These are phyloP conservation scores for Meleagris gallopavo DNA, from an alignment of 2,113 vertebrate genomes.

Conservation along the genomic window DNA sequence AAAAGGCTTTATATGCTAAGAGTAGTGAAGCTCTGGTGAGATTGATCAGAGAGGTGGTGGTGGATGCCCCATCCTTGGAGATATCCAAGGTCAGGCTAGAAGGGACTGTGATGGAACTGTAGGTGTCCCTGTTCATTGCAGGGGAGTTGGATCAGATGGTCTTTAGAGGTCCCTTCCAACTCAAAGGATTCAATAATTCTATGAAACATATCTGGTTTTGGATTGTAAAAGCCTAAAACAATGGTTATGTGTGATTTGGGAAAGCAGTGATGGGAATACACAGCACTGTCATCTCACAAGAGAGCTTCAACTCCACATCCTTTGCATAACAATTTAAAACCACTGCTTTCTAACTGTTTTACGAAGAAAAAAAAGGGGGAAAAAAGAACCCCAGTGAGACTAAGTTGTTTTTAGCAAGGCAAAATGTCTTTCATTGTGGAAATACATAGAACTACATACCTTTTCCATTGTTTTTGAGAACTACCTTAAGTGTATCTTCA, in stretches of 20 bases:
- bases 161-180: no score
- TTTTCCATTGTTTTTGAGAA: not conserved
- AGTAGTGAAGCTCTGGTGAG: no score
- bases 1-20: no score
- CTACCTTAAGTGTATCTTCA: not conserved
- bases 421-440: not conserved
- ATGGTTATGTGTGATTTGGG: not conserved
- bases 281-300: not conserved
- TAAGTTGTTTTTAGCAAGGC: not conserved
- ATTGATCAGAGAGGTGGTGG: no score
- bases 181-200: no score
- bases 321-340: not conserved
- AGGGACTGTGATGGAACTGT: no score
- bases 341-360: not conserved
- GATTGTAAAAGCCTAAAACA: not conserved
- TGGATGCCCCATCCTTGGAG: no score
- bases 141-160: no score
- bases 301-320: not conserved
- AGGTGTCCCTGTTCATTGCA: no score
- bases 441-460: not conserved
- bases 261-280: not conserved
- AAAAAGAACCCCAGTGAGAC: not conserved
- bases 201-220: not conserved
- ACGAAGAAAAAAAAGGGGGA: accelerated
- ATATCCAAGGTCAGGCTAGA: no score